Base-by-base conservation (phyloP, 2,113 vertebrate genomes). In the Hipposideros armiger region DNA sequence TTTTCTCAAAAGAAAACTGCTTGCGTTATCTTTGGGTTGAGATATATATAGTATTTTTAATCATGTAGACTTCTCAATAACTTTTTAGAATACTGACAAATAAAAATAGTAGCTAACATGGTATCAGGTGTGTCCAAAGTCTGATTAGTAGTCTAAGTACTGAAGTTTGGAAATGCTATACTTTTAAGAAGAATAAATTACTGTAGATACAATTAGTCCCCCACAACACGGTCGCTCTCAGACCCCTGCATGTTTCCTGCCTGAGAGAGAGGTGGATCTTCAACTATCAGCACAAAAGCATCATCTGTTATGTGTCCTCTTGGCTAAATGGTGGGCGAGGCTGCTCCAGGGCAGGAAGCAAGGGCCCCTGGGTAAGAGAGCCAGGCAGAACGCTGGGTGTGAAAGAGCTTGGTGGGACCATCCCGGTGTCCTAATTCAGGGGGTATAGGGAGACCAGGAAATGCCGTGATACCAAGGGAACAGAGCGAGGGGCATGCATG, bases 71-170 rank as follows among this genome's bases (percentile, higher is more conserved):
- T 87, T 91, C 40, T 32, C 60, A 78, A 58, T 77, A 83, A 54
- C 36, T 30, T 91, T 93, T 94, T 77, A 94, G 62, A 83, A 84
- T 78, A 87, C 4, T 91, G 82, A 72, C 91, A 86, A 87, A 90
- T 74, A 66, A 80, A 91, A 95, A 80, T 36, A 30, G 14, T 91
- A 5, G 3, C 30, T 64, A 58, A 73, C 58, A 36, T 36, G 32
- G 66, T 7, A n/a, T 2, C 3, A 6, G 52, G 28, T 20, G 60
- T 45, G 24, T 22, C 36, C 52, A 22, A 80, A 85, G 77, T 83
- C 90, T 69, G 24, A 77, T 40, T 11, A 87, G 45, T 36, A 54
- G 70, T 5, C 86, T 84, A 66, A 92, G 76, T 36, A 70, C 54
- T 42, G 10, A 54, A 17, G 16, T 40, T 28, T 60, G 17, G 56